Evolutionary conservation across 2,888 invertebrate species (phyloP).

Genomic region (Urechis unicinctus): DNA sequence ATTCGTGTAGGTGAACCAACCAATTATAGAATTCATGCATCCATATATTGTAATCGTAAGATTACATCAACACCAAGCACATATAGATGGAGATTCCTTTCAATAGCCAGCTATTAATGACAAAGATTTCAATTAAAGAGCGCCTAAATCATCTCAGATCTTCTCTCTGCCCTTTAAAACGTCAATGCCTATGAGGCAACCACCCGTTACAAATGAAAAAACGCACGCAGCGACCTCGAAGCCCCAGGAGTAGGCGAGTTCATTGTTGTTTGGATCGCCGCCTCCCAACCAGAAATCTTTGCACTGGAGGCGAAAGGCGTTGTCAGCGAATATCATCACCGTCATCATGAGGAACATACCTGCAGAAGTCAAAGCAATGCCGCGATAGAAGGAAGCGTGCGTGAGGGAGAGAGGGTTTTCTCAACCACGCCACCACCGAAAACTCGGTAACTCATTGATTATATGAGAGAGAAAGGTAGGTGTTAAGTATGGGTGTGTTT

Average conservation of each 20-base stretch:
- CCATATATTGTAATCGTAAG: no score
- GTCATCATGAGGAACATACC: slow-evolving; percentile 26
- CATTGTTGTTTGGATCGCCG: slow-evolving; percentile 21
- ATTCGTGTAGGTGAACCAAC: no score
- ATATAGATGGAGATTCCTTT: no score
- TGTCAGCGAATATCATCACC: slow-evolving; percentile 27
- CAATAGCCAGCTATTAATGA: no score
- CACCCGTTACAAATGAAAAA: slow-evolving; percentile 21
- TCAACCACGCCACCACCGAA: background rate
- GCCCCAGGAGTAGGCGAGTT: slow-evolving; percentile 23
- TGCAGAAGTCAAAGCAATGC: slow-evolving; percentile 6
- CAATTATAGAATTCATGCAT: no score
- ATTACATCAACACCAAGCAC: no score
- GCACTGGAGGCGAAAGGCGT: slow-evolving; percentile 26
- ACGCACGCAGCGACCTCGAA: slow-evolving; percentile 23
- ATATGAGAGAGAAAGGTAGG: no score
- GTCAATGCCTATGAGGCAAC: slow-evolving; percentile 22
- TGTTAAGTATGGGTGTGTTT: no score
- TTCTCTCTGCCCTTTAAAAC: slow-evolving; percentile 21
- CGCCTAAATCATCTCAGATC: no score
- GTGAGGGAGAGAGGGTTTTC: background rate
- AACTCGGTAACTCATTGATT: no score
- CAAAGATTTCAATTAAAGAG: no score
- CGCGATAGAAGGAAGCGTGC: background rate
- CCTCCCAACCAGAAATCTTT: slow-evolving; percentile 26